phyloP scores from a whole-genome alignment of 1,140 invertebrate genomes.

The Vollenhovia emeryi region DNA sequence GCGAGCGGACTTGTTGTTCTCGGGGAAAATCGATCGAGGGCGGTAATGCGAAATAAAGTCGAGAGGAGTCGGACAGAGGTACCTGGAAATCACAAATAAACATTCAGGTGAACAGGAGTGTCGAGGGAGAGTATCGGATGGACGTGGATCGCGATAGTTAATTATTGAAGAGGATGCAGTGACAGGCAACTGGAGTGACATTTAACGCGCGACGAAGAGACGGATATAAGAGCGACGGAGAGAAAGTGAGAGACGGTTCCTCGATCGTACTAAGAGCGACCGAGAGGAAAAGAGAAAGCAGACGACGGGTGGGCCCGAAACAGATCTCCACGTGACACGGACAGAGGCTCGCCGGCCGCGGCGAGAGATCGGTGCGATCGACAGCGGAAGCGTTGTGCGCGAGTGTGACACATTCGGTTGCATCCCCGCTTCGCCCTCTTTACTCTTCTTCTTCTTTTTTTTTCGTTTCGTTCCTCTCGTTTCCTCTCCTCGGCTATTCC shows the following conservation, averaged over 20 bases:
- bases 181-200: neutral
- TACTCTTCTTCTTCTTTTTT: no score
- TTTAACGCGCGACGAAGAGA: neutral
- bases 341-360: conserved; percentile 15
- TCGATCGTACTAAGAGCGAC: conserved; percentile 6
- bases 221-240: neutral
- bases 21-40: conserved; percentile 2
- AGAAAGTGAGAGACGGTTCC: conserved; percentile 56
- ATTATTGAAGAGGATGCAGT: neutral
- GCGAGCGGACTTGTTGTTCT: neutral
- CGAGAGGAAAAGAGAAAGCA: conserved; percentile 38
- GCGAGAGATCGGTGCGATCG: neutral
- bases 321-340: conserved; percentile 38
- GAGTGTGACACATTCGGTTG: conserved; percentile 46
- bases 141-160: neutral
- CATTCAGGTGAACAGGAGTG: neutral
- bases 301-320: conserved; percentile 12
- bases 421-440: neutral
- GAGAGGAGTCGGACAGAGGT: neutral
- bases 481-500: neutral
- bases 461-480: no score
- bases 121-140: neutral
- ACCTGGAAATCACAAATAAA: neutral
- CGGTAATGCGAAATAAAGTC: neutral
- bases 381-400: conserved; percentile 22